These are phyloP conservation scores for Dinomys branickii DNA, from an alignment of 2,113 vertebrate genomes.

Conservation along the genomic window DNA sequence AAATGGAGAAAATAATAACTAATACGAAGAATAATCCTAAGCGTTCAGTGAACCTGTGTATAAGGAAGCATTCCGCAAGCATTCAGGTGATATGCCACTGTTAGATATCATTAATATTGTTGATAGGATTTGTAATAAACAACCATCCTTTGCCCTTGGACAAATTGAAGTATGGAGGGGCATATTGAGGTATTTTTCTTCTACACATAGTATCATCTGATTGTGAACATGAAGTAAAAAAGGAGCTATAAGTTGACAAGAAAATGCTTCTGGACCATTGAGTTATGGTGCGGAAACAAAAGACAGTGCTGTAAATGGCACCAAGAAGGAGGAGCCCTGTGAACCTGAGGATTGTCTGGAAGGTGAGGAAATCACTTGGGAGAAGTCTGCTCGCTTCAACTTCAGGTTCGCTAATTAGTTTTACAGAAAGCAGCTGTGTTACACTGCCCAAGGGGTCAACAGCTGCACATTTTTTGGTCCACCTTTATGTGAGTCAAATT, in stretches of 20 bases:
- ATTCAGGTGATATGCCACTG: not conserved
- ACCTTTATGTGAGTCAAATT: slow-evolving; percentile 59
- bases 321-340: not conserved
- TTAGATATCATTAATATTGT: not conserved
- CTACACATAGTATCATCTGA: not conserved
- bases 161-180: not conserved
- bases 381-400: slow-evolving; percentile 33
- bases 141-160: not conserved
- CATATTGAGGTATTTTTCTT: not conserved
- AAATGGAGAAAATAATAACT: slow-evolving; percentile 12
- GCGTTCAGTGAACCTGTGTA: not conserved
- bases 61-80: not conserved
- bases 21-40: not conserved
- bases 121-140: not conserved
- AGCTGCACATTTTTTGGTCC: slow-evolving; percentile 37
- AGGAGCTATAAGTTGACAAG: not conserved
- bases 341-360: not conserved
- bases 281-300: slow-evolving; percentile 18
- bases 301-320: not conserved
- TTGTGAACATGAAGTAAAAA: not conserved
- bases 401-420: slow-evolving; percentile 56
- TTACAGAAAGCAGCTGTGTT: slow-evolving; percentile 66
- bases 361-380: slow-evolving; percentile 50
- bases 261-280: not conserved
- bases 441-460: slow-evolving; percentile 47